Conservation (phyloP, 2,888 invertebrate genomes). For the Liopterus haemorrhoidalis region DNA sequence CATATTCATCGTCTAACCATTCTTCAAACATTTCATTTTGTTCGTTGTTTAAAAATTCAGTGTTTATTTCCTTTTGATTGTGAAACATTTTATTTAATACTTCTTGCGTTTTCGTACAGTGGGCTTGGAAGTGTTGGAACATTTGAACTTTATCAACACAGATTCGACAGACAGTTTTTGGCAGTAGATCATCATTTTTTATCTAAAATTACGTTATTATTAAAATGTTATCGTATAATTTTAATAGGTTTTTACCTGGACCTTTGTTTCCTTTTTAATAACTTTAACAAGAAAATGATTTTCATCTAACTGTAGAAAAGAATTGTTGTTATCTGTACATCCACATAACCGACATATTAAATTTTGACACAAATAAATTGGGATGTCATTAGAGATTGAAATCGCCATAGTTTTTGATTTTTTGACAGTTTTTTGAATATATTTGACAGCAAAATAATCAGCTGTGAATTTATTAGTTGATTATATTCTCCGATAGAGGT, state of each 20-base stretch:
- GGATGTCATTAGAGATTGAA: constrained; percentile 5
- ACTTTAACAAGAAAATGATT: constrained; percentile 1
- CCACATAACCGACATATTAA: constrained; percentile 13
- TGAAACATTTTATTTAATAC: constrained; percentile 5
- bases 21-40: not conserved
- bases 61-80: not conserved
- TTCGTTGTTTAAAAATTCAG: not conserved
- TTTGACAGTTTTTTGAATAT: no score
- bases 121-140: constrained; percentile 6
- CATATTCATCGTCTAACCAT: constrained; percentile 4
- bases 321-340: constrained; percentile 4
- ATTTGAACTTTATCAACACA: constrained; percentile 9
- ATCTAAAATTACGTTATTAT: no score
- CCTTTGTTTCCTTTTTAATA: constrained; percentile 4
- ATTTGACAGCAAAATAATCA: no score
- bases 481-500: no score
- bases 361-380: constrained; percentile 10
- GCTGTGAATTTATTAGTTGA: no score
- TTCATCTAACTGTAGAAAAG: constrained; percentile 7
- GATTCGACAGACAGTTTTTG: constrained; percentile 10
- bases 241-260: no score
- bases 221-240: no score
- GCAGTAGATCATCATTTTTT: constrained; percentile 1
- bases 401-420: not conserved
- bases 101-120: constrained; percentile 9